These are phyloP conservation scores for Plagodis dolabraria DNA, from an alignment of 2,888 invertebrate genomes.

Conservation along the genomic window DNA sequence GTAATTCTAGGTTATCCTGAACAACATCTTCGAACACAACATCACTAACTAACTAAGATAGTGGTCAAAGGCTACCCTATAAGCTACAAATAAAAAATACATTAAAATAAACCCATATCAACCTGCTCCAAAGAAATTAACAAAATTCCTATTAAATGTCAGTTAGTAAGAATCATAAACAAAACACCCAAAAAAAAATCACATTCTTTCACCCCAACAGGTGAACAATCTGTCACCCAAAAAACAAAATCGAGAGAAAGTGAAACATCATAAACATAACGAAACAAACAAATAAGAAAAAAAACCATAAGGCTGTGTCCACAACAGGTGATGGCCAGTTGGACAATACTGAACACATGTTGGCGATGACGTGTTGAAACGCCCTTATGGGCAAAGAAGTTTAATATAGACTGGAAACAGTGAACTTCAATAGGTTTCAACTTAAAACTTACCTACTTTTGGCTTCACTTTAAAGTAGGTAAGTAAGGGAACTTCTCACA, in stretches of 20 bases:
- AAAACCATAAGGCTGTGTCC: constrained; percentile 16
- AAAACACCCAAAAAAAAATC: not conserved
- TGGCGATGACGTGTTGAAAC: constrained; percentile 46
- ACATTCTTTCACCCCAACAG: constrained; percentile 25
- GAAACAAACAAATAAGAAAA: constrained; percentile 35
- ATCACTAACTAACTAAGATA: too few species aligned
- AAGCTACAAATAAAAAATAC: too few species aligned
- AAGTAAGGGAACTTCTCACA: too few species aligned
- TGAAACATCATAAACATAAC: constrained; percentile 43
- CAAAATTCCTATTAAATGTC: not conserved
- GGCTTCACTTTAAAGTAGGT: too few species aligned
- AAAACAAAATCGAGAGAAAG: constrained; percentile 34
- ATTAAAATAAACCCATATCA: too few species aligned
- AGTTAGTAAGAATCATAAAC: not conserved
- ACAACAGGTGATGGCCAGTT: constrained; percentile 62
- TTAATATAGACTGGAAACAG: constrained; percentile 4
- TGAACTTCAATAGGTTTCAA: too few species aligned
- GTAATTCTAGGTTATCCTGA: too few species aligned
- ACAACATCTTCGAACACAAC: too few species aligned
- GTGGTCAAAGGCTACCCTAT: too few species aligned
- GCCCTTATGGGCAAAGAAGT: constrained; percentile 31
- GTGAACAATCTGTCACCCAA: constrained; percentile 37
- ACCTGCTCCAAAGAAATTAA: not conserved
- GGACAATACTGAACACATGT: constrained; percentile 42
- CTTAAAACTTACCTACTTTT: too few species aligned